These are phyloP conservation scores for Phania funesta DNA, from an alignment of 2,888 invertebrate species.

Conservation along the genomic window DNA sequence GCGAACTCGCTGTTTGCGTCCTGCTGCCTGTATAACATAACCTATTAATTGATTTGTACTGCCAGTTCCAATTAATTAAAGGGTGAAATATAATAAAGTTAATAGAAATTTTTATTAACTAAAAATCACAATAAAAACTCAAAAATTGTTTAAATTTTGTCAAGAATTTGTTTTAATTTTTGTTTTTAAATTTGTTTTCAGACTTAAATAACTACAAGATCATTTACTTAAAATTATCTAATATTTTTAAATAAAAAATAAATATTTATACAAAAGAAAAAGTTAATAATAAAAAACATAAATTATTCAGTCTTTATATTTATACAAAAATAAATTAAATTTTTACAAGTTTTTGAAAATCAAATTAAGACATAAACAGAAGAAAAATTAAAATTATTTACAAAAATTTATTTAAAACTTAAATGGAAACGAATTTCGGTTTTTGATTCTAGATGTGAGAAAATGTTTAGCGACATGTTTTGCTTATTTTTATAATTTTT, in stretches of 20 bases:
- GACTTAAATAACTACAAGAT: constrained; percentile 39
- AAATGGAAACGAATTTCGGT: no score
- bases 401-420: no score
- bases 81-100: background rate
- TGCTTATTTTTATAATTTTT: background rate
- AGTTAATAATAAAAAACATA: constrained; percentile 29
- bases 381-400: background rate
- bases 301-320: constrained; percentile 59
- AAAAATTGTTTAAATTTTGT: constrained; percentile 15
- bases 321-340: constrained; percentile 36
- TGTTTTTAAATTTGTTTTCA: constrained; percentile 9
- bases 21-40: no score
- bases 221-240: constrained; percentile 12
- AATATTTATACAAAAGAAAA: background rate
- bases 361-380: no score
- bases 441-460: no score
- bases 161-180: constrained; percentile 37
- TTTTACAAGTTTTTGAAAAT: constrained; percentile 16
- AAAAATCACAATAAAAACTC: constrained; percentile 31
- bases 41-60: background rate
- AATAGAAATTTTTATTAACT: background rate
- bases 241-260: constrained; percentile 20
- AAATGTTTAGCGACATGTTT: no score
- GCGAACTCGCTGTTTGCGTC: no score
- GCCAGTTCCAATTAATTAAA: background rate